Conservation (phyloP, 2,797 vertebrate species). For the Varecia variegata region DNA sequence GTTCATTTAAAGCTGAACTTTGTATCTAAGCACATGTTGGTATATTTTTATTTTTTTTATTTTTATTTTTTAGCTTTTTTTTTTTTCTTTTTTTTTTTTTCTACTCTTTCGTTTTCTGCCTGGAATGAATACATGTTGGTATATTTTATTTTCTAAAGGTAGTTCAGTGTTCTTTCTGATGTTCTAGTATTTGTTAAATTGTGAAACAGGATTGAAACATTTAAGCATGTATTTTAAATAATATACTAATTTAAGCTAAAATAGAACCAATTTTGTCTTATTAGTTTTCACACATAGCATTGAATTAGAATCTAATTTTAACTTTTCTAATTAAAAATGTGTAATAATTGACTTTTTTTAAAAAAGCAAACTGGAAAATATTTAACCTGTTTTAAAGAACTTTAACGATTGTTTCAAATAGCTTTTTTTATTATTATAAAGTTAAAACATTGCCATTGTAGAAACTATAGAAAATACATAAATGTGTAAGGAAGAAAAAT, state of each 20-base stretch:
- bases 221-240: background rate
- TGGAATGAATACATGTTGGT: background rate
- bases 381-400: slow-evolving; percentile 24
- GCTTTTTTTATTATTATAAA: background rate
- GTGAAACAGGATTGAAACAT: background rate
- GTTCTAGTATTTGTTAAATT: background rate
- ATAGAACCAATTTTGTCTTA: background rate
- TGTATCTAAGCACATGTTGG: background rate
- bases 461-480: background rate
- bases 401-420: background rate
- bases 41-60: too few species aligned
- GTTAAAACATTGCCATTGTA: background rate
- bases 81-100: too few species aligned
- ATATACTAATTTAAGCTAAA: background rate
- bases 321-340: background rate
- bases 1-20: background rate
- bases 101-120: too few species aligned
- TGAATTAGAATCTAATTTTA: background rate
- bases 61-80: too few species aligned
- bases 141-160: slow-evolving; percentile 36
- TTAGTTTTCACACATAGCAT: too few species aligned
- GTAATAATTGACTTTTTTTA: background rate
- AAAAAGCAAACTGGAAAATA: background rate
- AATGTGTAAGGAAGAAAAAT: background rate
- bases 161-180: background rate